Percentiles rank a stretch among this genome's conserved stretches.
phyloP scores from a whole-genome alignment of 2,113 vertebrate species.

The Salvelinus sp. region DNA sequence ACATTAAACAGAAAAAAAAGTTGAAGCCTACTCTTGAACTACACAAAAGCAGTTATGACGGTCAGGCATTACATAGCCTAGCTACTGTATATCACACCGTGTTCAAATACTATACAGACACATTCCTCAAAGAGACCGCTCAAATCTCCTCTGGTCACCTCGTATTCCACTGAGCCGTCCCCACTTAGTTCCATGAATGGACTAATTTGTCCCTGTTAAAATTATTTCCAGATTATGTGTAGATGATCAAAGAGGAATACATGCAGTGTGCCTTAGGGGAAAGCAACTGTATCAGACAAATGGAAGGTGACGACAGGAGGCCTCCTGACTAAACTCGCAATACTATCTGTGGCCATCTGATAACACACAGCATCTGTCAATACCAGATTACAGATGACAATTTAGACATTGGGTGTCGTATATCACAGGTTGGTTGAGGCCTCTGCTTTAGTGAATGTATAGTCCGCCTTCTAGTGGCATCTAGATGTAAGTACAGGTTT shows the following conservation, averaged over 20 bases:
- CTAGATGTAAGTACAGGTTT: too few relatives aligned
- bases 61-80: too few relatives aligned
- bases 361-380: constrained; percentile 46
- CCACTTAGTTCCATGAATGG: too few relatives aligned
- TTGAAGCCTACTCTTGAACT: too few relatives aligned
- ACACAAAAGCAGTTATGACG: too few relatives aligned
- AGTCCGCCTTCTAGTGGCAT: constrained; percentile 7
- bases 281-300: constrained; percentile 23
- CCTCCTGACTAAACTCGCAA: too few relatives aligned
- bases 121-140: not conserved
- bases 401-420: constrained; percentile 21
- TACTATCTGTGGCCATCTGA: constrained; percentile 35
- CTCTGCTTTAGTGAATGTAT: not conserved
- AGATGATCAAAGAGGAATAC: not conserved
- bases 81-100: too few relatives aligned
- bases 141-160: not conserved
- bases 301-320: constrained; percentile 17
- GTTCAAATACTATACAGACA: too few relatives aligned
- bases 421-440: constrained; percentile 26
- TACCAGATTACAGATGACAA: constrained; percentile 41
- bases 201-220: too few relatives aligned
- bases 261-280: not conserved
- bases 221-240: too few relatives aligned
- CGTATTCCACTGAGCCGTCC: constrained; percentile 7
- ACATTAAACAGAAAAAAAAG: too few relatives aligned